Conservation (phyloP, 2,888 invertebrate genomes). For the Podotricha telesiphe region DNA sequence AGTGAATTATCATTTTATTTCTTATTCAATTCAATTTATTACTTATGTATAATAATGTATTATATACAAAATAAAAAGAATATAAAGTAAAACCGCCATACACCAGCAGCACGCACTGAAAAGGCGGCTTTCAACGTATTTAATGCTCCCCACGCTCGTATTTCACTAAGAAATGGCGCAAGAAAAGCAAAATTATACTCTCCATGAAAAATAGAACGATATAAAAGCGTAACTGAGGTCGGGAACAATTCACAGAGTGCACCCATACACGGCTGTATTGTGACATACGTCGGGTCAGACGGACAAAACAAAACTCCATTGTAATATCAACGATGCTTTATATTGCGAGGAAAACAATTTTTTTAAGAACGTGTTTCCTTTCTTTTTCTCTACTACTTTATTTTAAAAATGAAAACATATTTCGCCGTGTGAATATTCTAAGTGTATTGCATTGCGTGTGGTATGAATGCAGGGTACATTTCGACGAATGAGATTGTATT, state of each 20-base stretch:
- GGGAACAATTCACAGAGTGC: constrained; percentile 78
- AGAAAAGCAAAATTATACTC: constrained; percentile 57
- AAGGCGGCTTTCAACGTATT: constrained; percentile 44
- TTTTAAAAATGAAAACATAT: constrained; percentile 61
- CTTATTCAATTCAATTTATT: too few species aligned
- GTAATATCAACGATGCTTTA: constrained; percentile 77
- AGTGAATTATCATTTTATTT: too few species aligned
- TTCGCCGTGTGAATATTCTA: constrained; percentile 72
- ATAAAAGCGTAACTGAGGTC: constrained; percentile 54
- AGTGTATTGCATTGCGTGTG: constrained; percentile 70
- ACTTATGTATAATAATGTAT: neutral
- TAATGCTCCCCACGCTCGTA: constrained; percentile 44
- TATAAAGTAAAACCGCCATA: neutral
- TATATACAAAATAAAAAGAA: neutral
- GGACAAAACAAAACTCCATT: constrained; percentile 72
- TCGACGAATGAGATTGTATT: constrained; percentile 50
- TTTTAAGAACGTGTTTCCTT: constrained; percentile 74
- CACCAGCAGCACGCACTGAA: constrained; percentile 23
- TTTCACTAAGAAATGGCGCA: constrained; percentile 52
- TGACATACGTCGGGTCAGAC: constrained; percentile 66
- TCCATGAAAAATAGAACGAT: constrained; percentile 57
- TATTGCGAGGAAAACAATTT: constrained; percentile 73
- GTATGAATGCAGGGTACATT: constrained; percentile 63
- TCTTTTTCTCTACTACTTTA: constrained; percentile 45
- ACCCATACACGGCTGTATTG: constrained; percentile 62